Base-by-base conservation (phyloP, 2,797 vertebrate species). In the Amphiprion clarkii region DNA sequence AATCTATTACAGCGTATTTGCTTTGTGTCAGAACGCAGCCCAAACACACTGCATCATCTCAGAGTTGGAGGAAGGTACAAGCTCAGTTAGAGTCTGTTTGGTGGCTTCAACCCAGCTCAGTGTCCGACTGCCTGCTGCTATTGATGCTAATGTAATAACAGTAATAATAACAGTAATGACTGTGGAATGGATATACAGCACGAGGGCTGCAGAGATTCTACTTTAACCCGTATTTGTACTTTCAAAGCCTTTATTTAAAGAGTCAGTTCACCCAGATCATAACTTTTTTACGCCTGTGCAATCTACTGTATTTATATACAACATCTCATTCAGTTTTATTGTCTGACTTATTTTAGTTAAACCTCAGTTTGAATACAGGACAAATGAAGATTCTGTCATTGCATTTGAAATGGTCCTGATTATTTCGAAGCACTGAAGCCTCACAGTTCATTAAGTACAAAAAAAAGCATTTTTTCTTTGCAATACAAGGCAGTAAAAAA, bases 1-100 rank as follows among this genome's bases (percentile, higher is more conserved):
- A 92, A 93, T 94, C 92, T 91, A 93, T 95, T 94, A 94, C 88
- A 11, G 52, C 33, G 84, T 93, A 90, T 94, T 94, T 94, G 93
- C 89, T 94, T 93, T 88, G 91, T 94, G 94, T 94, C 94, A 94
- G 86, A 91, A 84, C 63, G 48, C 80, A 87, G 90, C 87, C 88
- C 84, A 91, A 94, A 93, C 90, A 93, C 92, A 84, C 92, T 94
- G 90, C 89, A 93, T 95, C 93, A 94, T 92, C 83, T 78, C 53
- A 0, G 82, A 77, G 84, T 25, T 61, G 76, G 72, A 68, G 83
- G 81, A 60, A n/a, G 65, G 75, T 55, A 12, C 49, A 80, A 10
- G 44, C 56, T 59, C 3, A 68, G 62, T 65, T 29, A 1, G 74
- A 67, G 64, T 21, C 29, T 53, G 71, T 66, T 71, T 63, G 55